Evolutionary conservation across 2,797 vertebrate genomes (phyloP), one percentile per base, ranked within the genome.

Genomic region (Eulemur coronatus): DNA sequence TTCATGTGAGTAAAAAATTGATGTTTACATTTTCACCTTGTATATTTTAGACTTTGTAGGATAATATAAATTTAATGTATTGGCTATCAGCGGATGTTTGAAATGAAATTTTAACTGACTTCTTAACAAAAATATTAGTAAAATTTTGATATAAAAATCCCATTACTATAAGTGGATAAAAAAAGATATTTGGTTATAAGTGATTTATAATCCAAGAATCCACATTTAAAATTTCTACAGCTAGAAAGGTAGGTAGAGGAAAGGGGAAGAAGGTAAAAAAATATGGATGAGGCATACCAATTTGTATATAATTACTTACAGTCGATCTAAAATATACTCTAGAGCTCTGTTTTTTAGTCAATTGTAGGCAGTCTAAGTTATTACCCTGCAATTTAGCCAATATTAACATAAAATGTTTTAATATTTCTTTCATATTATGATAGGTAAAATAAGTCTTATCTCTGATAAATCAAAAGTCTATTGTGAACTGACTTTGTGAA

Each of bases 21-120:
- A 46, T 72, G 72, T 85, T 70, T 57, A 63, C 41, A 38, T 91
- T 85, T 87, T 85, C 35, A 52, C 46, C 33, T n/a, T 86, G 18
- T 52, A 3, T 59, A 91, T 90, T 82, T 96, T 63, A 15, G 9
- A 52, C 28, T 87, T 4, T 80, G 79, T 79, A 80, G n/a, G 24
- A 76, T 63, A 80, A 72, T 70, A 48, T 87, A 91, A 89, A 93
- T 88, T 76, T 94, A 96, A 91, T 43, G 2, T 5, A 57, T 84
- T 96, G 50, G 18, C 52, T 91, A 57, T 76, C 5, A 63, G 76
- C 92, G 70, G 22, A 12, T 92, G 2, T 96, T 88, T 90, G 41
- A 92, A 82, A 69, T 89, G 57, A 96, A 86, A 89, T 65, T 92
- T 93, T 95, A 90, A 96, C 50, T 86, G 26, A 91, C 22, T 61